Evolutionary conservation across 64 coral and sea anemone genomes (phyloP), one percentile per base, ranked within the genome.

Genomic region (Dendronephthya gigantea): DNA sequence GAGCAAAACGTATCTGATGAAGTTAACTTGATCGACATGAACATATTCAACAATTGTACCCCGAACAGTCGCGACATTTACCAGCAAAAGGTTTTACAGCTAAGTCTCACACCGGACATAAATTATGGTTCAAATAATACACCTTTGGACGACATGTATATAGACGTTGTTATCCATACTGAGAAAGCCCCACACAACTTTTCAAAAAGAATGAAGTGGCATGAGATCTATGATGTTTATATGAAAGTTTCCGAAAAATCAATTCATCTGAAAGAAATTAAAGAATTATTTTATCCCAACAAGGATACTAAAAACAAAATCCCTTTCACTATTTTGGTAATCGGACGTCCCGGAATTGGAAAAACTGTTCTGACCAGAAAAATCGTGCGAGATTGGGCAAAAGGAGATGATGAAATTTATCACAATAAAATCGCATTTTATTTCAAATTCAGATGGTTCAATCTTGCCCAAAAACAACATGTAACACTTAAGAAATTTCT

Each of bases 141-240:
- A 49, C 49, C 4, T 52, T 27, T 84, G 51, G 83, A 84, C 51
- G 83, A 84, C 0, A 48, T 84, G 0, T 84, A 28, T 84, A 84
- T 84, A 29, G 47, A 84, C 19, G 47, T 84, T 50, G n/a, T 49
- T 84, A 84, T 84, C 0, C 83, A 49, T 23, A 84, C 47, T 84
- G 83, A 47, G 33, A 41, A 55, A 84, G 40, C 40, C 32, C 22
- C 83, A 50, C 83, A 48, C 0, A 25, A 50, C 43, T 84, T 84
- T 84, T 50, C 83, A 52, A 55, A 50, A 50, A 28, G 25, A 47
- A 48, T 84, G 40, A n/a, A 0, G 3, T 50, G 83, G 25, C 83
- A 84, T 50, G 83, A 84, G 40, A 50, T 49, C 22, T 84, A 84
- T 84, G 47, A 51, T n/a, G 83, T 51, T 35, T 84, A 84, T 49